These are phyloP conservation scores for Actinia equina DNA, from an alignment of 64 coral and sea anemone species.

Conservation along the genomic window DNA sequence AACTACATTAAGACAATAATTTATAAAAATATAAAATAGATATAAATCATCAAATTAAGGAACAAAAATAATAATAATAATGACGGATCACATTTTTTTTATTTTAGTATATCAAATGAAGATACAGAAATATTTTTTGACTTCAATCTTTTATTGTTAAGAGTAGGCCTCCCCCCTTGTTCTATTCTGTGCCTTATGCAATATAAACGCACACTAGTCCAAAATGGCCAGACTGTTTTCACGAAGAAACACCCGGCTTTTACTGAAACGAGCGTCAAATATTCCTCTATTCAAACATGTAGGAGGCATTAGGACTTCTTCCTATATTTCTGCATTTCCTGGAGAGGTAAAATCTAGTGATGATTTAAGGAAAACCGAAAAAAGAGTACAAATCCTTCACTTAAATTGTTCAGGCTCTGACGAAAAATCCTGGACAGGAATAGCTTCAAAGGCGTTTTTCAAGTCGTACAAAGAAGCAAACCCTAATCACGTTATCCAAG, in stretches of 20 bases:
- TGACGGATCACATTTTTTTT: background rate
- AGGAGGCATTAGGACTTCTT: background rate
- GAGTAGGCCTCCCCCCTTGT: background rate
- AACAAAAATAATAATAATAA: background rate
- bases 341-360: constrained; percentile 83
- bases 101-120: background rate
- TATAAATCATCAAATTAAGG: background rate
- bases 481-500: constrained; percentile 51
- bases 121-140: background rate
- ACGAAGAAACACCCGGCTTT: background rate
- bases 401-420: constrained; percentile 93
- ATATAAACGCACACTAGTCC: background rate
- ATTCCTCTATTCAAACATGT: background rate
- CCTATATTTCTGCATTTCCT: constrained; percentile 82
- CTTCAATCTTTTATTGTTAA: background rate
- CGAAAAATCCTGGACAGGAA: constrained; percentile 84
- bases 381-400: constrained; percentile 67
- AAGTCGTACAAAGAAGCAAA: constrained; percentile 58
- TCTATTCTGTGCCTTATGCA: background rate
- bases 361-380: constrained; percentile 44
- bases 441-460: constrained; percentile 74
- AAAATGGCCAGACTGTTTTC: constrained; percentile 27
- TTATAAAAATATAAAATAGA: background rate
- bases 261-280: constrained; percentile 2
- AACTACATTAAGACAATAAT: background rate